Evolutionary conservation across 2,113 vertebrate genomes (phyloP).

Genomic region (Hylia prasina): DNA sequence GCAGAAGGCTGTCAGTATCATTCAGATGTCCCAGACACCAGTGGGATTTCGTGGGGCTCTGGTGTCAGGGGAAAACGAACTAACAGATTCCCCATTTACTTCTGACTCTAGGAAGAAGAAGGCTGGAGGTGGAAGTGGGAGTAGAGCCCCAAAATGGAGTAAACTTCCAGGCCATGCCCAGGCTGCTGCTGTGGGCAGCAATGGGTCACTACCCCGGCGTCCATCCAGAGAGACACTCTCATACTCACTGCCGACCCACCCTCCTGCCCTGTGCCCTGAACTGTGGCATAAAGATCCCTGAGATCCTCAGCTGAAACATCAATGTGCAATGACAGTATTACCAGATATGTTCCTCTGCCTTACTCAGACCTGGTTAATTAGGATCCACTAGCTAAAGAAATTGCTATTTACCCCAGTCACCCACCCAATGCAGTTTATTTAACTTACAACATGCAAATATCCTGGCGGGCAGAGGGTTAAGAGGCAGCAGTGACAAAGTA

Average conservation of each 20-base stretch:
- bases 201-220: accelerated
- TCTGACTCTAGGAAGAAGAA: not conserved
- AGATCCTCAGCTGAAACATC: not conserved
- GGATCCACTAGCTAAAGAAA: not conserved
- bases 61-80: not conserved
- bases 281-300: not conserved
- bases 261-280: too few relatives aligned
- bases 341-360: not conserved
- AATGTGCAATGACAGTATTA: too few relatives aligned
- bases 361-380: not conserved
- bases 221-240: not conserved
- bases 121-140: accelerated
- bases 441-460: not conserved
- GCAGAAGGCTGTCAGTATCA: accelerated
- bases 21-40: accelerated
- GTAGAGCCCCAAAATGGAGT: not conserved
- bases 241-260: accelerated
- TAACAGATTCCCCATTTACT: not conserved
- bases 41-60: accelerated
- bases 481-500: not conserved
- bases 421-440: not conserved
- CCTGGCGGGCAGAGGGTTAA: conserved; percentile 12
- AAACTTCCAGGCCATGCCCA: not conserved
- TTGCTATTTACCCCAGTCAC: not conserved
- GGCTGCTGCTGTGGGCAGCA: not conserved